phyloP scores from a whole-genome alignment of 2,888 invertebrate genomes.

The Cosmia trapezina region DNA sequence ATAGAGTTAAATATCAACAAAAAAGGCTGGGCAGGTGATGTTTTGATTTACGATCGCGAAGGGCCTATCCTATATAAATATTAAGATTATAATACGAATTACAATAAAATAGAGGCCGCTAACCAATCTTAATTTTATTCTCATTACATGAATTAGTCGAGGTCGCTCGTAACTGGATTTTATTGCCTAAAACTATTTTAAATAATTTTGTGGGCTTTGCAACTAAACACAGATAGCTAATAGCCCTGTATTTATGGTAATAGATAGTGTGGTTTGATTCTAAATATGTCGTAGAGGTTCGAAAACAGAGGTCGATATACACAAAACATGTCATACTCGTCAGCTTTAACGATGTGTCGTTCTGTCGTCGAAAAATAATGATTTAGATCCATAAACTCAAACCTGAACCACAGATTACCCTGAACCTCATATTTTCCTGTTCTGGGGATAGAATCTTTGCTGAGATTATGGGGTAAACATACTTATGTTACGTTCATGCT shows the following conservation, averaged over 20 bases:
- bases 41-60: background rate
- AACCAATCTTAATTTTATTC: conserved; percentile 7
- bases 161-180: conserved; percentile 30
- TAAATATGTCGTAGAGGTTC: background rate
- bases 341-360: background rate
- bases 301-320: background rate
- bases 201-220: background rate
- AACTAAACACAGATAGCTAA: background rate
- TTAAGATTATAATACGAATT: conserved; percentile 2
- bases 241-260: background rate
- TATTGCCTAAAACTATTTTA: conserved; percentile 27
- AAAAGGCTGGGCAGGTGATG: no score
- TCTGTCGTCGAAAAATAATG: background rate
- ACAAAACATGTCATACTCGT: no score
- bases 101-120: conserved; percentile 36
- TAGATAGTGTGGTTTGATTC: background rate
- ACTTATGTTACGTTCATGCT: no score
- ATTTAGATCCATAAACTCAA: background rate
- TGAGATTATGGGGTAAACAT: background rate
- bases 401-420: no score
- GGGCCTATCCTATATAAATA: background rate
- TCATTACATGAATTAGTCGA: conserved; percentile 39
- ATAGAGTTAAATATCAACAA: no score
- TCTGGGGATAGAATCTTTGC: background rate
- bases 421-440: background rate